Base-by-base conservation (phyloP, 2,888 invertebrate species). In the Chrysolina oricalcia region DNA sequence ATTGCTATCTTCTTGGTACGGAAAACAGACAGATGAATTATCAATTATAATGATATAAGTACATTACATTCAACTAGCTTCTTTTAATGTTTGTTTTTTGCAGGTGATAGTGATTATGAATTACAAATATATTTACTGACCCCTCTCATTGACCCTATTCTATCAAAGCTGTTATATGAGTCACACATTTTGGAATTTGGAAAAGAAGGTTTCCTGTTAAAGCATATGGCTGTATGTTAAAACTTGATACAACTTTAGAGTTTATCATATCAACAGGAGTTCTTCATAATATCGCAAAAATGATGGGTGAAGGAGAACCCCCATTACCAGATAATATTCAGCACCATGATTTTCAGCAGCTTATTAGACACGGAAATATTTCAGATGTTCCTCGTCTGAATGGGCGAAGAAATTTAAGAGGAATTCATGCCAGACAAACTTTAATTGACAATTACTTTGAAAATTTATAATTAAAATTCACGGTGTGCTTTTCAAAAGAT, bases 181-280 rank as follows among this genome's bases (percentile, higher is more conserved):
- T 41, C 72, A 13, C 69, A 68, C 15, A 69, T 56, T 50, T 75
- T 68, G 72, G 64, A 11, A 19, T 75, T n/a, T 56, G 23, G 59
- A 72, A 75, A 69, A 19, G 67, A 23, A 50, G 74, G 46, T 74
- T 70, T 62, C 66, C 74, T 23, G 41, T 74, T 11, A 17, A 66
- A 41, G 40, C 70, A 13, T 59, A 62, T 41, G 70, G 74, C 2
- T 23, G 43, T 50, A 35, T 50, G 62, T 21, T 70, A n/a, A 41
- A 70, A 17, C 11, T 70, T 21, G 27, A 56, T 2, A 74, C 40
- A 53, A 46, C 46, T 23, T 17, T 59, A 21, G 21, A 27, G 17
- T 23, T 70, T 11, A 65, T 74, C n/a, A n/a, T n/a, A n/a, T n/a
- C n/a, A n/a, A n/a, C n/a, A n/a, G n/a, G n/a, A n/a, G n/a, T n/a